These are phyloP conservation scores for Probosciger aterrimus DNA, from an alignment of 2,113 vertebrate species.

Conservation along the genomic window DNA sequence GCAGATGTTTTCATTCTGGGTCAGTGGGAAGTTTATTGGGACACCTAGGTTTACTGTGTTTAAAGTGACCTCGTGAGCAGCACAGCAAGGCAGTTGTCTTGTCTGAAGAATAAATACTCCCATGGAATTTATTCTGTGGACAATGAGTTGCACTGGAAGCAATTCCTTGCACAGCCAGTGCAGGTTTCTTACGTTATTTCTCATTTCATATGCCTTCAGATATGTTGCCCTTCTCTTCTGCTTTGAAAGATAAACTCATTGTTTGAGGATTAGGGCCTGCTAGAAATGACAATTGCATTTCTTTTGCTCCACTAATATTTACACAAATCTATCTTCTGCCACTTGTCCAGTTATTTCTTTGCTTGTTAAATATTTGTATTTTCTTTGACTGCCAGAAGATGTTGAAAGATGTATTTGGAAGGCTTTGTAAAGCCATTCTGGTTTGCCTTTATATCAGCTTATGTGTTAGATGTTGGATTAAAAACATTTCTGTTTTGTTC, in stretches of 20 bases:
- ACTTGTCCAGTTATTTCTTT: background rate
- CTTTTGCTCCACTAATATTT: background rate
- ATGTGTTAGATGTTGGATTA: background rate
- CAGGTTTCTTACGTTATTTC: background rate
- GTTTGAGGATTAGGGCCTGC: background rate
- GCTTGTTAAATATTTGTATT: background rate
- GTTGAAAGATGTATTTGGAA: background rate
- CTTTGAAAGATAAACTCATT: background rate
- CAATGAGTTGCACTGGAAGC: accelerated
- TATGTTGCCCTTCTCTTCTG: background rate
- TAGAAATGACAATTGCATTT: background rate
- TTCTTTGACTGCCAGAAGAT: background rate
- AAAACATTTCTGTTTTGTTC: background rate
- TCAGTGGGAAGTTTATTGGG: background rate
- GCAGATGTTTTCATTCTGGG: background rate
- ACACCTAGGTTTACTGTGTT: background rate
- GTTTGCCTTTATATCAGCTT: background rate
- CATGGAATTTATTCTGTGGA: background rate
- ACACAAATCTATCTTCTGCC: background rate
- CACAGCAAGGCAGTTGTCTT: background rate
- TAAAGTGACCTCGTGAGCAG: background rate
- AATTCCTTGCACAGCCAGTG: background rate
- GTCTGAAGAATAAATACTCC: background rate
- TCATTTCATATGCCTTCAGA: accelerated
- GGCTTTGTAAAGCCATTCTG: background rate